Conservation (phyloP, 1,140 invertebrate genomes). For the Anastatus disparis region DNA sequence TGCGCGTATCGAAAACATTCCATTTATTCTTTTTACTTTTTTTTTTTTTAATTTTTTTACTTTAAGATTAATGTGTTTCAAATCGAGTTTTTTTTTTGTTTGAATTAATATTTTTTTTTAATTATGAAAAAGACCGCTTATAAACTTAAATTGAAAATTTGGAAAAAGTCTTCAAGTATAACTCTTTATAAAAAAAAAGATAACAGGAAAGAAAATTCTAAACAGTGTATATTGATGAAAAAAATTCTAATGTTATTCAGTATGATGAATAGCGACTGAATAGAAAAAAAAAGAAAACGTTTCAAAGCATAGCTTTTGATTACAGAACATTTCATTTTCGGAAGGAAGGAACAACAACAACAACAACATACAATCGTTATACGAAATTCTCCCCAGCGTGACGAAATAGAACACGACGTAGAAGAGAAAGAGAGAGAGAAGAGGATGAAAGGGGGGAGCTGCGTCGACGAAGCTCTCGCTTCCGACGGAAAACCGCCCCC, state of each 20-base stretch:
- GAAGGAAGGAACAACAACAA: conserved; percentile 29
- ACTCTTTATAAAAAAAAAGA: too few relatives aligned
- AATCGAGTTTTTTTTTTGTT: too few relatives aligned
- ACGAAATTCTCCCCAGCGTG: conserved; percentile 44
- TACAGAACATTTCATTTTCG: conserved; percentile 39
- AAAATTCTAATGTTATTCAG: too few relatives aligned
- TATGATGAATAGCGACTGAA: conserved; percentile 3
- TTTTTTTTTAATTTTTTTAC: too few relatives aligned
- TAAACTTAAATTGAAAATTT: not conserved
- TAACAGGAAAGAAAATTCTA: too few relatives aligned
- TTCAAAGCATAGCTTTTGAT: conserved; percentile 14
- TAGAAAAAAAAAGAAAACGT: not conserved
- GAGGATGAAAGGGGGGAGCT: too few relatives aligned
- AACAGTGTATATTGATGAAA: too few relatives aligned
- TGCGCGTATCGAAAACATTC: not conserved
- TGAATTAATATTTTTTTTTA: not conserved
- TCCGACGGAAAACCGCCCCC: conserved; percentile 50
- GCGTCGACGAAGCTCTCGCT: conserved; percentile 38
- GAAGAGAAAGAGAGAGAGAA: not conserved
- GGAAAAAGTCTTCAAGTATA: too few relatives aligned
- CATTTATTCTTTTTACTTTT: not conserved
- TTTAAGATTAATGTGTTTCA: too few relatives aligned
- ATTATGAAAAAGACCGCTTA: not conserved
- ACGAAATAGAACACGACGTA: conserved; percentile 43
- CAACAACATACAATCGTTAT: conserved; percentile 29